Conservation (phyloP, 2,113 vertebrate genomes). For the Anoplopoma fimbria region DNA sequence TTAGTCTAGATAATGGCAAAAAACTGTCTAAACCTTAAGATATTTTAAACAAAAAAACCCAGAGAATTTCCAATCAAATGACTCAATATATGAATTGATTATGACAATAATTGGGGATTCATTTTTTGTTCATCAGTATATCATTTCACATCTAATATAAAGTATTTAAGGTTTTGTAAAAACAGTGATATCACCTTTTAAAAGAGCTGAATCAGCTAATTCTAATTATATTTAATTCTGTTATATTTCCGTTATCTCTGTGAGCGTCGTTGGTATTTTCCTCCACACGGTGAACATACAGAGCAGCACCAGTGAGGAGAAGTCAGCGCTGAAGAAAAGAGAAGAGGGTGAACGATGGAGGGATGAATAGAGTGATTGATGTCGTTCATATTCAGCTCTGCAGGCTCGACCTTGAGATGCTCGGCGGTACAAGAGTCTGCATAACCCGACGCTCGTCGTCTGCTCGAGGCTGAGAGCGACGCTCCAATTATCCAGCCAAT, state of each 20-base stretch:
- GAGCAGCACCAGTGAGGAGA: not conserved
- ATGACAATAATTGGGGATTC: no score
- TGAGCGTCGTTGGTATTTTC: no score
- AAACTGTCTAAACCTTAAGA: no score
- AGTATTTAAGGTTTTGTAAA: not conserved
- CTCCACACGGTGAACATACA: not conserved
- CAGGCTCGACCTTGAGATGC: slow-evolving; percentile 43
- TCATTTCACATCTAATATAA: not conserved
- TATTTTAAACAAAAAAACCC: no score
- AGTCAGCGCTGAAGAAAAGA: not conserved
- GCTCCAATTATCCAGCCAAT: slow-evolving; percentile 32
- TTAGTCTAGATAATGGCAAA: no score
- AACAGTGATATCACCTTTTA: not conserved
- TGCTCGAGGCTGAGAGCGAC: not conserved
- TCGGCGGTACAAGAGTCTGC: not conserved
- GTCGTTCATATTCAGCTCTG: slow-evolving; percentile 2
- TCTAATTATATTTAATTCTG: not conserved
- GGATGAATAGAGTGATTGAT: slow-evolving; percentile 22
- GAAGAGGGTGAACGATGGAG: not conserved
- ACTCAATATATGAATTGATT: no score
- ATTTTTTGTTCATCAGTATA: no score
- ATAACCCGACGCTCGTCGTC: not conserved
- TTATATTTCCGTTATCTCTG: not conserved
- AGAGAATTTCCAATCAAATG: no score
- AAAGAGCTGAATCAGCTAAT: not conserved